Evolutionary conservation across 2,888 invertebrate genomes (phyloP).

Genomic region (Malachius bipustulatus): DNA sequence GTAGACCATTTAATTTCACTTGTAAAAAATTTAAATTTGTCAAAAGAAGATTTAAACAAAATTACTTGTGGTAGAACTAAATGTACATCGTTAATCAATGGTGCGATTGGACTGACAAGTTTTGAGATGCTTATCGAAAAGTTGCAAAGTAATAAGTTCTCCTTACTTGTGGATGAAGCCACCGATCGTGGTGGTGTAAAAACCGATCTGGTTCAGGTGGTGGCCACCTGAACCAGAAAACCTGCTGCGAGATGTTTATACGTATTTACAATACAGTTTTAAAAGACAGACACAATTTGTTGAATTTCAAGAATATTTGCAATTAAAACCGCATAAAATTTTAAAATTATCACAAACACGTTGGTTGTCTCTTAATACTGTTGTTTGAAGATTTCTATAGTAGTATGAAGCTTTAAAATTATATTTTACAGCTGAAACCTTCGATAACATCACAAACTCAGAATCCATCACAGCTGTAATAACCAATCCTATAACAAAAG

Average conservation of each 20-base stretch:
- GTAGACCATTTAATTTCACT: conserved; percentile 17
- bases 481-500: conserved; percentile 12
- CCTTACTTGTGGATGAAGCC: conserved; percentile 16
- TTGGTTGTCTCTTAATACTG: conserved; percentile 16
- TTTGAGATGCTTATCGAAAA: conserved; percentile 10
- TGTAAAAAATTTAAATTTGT: conserved; percentile 13
- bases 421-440: conserved; percentile 13
- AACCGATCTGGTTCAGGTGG: too few species aligned
- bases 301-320: conserved; percentile 22
- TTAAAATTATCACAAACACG: conserved; percentile 19
- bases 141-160: conserved; percentile 15
- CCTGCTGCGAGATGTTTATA: conserved; percentile 19
- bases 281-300: conserved; percentile 21
- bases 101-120: conserved; percentile 13
- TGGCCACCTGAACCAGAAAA: conserved; percentile 23
- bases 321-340: conserved; percentile 22
- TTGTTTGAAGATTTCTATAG: conserved; percentile 15
- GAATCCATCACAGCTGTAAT: conserved; percentile 10
- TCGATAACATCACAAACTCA: conserved; percentile 5
- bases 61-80: conserved; percentile 17
- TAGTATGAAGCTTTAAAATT: conserved; percentile 16
- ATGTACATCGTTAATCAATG: conserved; percentile 15
- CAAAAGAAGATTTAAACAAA: conserved; percentile 10
- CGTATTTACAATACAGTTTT: conserved; percentile 21
- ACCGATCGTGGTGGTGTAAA: conserved; percentile 13